Evolutionary conservation across 2,797 vertebrate genomes (phyloP), one percentile per base, ranked within the genome.

Genomic region (Lepilemur ruficaudatus): DNA sequence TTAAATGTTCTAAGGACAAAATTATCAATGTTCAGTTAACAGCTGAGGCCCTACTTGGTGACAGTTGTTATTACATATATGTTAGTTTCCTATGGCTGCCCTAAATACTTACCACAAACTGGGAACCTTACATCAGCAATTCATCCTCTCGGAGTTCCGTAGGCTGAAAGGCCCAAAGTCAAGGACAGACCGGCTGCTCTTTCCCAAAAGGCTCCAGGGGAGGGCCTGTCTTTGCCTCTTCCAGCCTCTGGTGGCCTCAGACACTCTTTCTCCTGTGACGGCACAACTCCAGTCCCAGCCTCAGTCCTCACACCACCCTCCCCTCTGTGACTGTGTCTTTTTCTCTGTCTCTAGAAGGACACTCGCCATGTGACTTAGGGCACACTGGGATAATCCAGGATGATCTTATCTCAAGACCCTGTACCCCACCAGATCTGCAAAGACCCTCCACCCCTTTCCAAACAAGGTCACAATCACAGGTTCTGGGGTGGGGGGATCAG

Each of bases 221-320:
- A 69, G 65, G n/a, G 7, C 55, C 25, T 30, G 7, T 20, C 48
- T 46, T n/a, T 30, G 20, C 7, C 43, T 67, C 48, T 57, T 52
- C 18, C 18, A 35, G 43, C n/a, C 67, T 35, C 70, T 0, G 0
- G 43, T 20, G 22, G 30, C n/a, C 9, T 1, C 13, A 28, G 20
- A 6, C 5, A 2, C 13, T 50, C 22, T 17, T 25, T 25, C 38
- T 15, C 18, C 20, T 63, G 43, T n/a, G 35, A 12, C 0, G 1
- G 4, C 22, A 35, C 7, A 43, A 30, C 28, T 50, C 81, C 35
- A 48, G 4, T 5, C 20, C 61, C 65, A n/a, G 22, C 20, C 25
- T 52, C 0, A 1, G 4, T 5, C 35, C 23, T 41, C 48, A 63
- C 1, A 0, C 1, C 3, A 35, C n/a, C 32, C 18, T 70, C 67